Evolutionary conservation across 1,140 invertebrate species (phyloP), one percentile per base, ranked within the genome.

Genomic region (Drosophila equinoxialis): DNA sequence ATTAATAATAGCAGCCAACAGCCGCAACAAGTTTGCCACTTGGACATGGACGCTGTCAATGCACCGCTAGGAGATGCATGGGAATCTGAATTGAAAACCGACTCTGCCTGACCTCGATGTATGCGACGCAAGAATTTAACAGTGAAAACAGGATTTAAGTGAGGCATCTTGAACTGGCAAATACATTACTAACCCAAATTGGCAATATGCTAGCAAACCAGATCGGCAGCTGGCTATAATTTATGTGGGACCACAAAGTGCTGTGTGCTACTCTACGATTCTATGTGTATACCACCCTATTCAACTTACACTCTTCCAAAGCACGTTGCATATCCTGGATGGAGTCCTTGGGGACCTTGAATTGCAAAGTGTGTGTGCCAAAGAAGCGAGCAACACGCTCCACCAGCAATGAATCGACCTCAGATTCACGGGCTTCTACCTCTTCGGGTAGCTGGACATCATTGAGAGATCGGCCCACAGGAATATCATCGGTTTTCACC

Each of bases 281-380:
- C 1, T 62, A 11, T 6, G 5, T 30, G 30, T 30, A 6, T 30
- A 3, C 6, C 13, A 26, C 39, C 30, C 5, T 6, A 6, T 6
- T 30, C 30, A 30, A 91, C 90, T 89, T 59, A 89, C 77, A 86
- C 94, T 95, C 94, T 84, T 94, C 94, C 81, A 93, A 94, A 74
- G 94, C 95, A 66, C 94, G 94, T 93, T 94, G 95, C 93, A 96
- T 94, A 78, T 95, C 95, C 74, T 94, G 93, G 71, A 96, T 93
- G 68, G 95, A 93, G 23, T 94, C 94, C 67, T 94, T 94, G 23
- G 96, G 96, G 11, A 96, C 92, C 90, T 95, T 96, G 71, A 97
- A 94, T 90, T 97, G 96, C 51, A 97, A 93, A 13, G 96, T 96
- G 91, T 96, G 96, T 62, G 95, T 95, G 72, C 95, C 94, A 58